Conservation (phyloP, 2,113 vertebrate genomes). For the Mobula hypostoma region DNA sequence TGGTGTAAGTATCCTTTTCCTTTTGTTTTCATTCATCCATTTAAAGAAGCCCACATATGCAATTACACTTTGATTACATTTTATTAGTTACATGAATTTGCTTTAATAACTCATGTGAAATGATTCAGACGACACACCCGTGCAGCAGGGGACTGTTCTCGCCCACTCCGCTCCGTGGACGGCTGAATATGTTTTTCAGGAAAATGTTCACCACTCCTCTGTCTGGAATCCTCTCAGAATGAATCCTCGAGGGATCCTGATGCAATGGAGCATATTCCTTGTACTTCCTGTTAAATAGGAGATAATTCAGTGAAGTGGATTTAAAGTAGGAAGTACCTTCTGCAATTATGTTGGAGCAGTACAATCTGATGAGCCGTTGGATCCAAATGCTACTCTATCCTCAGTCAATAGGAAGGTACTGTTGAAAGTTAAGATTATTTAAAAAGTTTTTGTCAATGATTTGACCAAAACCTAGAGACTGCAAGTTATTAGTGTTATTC, state of each 20-base stretch:
- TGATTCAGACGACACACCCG: slow-evolving; percentile 62
- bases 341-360: background rate
- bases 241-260: slow-evolving; percentile 39
- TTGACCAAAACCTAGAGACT: background rate
- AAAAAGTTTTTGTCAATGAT: background rate
- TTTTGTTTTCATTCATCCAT: background rate
- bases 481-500: background rate
- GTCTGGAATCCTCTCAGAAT: slow-evolving; percentile 46
- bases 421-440: background rate
- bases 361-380: background rate
- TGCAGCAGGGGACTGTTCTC: slow-evolving; percentile 79
- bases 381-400: slow-evolving; percentile 5
- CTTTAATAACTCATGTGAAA: background rate
- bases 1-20: no score
- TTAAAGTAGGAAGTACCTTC: background rate
- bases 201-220: slow-evolving; percentile 60
- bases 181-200: slow-evolving; percentile 63
- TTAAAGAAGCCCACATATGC: background rate
- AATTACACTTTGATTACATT: background rate
- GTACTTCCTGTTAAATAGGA: slow-evolving; percentile 52
- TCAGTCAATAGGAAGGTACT: background rate
- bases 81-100: slow-evolving; percentile 16
- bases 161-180: slow-evolving; percentile 49
- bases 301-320: slow-evolving; percentile 7
- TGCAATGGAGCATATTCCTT: slow-evolving; percentile 58